Conservation (phyloP, 2,113 vertebrate genomes). For the Chloropsis hardwickii region DNA sequence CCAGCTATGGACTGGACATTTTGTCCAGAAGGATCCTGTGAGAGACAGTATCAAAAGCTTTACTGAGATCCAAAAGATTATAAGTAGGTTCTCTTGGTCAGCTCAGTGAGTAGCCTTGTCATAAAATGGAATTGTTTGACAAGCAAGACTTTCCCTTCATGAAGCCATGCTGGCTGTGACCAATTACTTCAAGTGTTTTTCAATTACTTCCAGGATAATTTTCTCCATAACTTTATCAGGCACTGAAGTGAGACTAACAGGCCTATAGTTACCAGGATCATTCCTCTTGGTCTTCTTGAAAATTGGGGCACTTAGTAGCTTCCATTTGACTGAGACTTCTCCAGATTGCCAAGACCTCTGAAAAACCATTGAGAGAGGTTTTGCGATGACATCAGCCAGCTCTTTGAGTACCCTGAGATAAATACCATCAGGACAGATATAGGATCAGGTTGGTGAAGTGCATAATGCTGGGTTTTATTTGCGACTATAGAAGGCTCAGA, state of each 20-base stretch:
- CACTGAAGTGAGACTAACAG: background rate
- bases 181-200: background rate
- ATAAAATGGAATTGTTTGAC: background rate
- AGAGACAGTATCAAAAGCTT: background rate
- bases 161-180: background rate
- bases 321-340: background rate
- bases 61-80: background rate
- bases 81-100: background rate
- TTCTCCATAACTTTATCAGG: background rate
- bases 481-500: background rate
- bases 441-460: background rate
- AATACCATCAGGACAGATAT: background rate
- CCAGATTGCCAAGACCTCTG: background rate
- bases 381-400: background rate
- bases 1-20: background rate
- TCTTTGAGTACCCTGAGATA: background rate
- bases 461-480: background rate
- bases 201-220: background rate
- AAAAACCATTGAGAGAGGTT: background rate
- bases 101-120: background rate
- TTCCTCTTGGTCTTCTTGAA: background rate
- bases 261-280: background rate
- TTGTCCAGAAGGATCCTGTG: background rate
- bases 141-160: background rate
- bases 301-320: background rate